Percentiles rank a stretch among this genome's conserved stretches.
These are phyloP conservation scores for Bryconaethiops microstoma DNA, from an alignment of 2,797 vertebrate genomes.

Conservation along the genomic window DNA sequence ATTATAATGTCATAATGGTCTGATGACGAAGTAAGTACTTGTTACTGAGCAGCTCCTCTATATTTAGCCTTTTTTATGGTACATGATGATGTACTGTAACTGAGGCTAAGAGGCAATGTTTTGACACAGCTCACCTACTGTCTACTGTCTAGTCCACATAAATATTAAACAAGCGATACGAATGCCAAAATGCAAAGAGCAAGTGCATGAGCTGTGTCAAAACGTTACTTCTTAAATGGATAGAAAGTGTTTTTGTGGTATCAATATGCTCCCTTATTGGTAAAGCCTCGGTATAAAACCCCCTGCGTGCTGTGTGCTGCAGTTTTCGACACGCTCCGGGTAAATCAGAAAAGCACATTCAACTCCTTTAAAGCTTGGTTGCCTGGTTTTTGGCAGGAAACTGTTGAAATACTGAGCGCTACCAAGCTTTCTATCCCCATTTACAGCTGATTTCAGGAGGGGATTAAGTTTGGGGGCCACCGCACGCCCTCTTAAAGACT, in stretches of 20 bases:
- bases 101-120: too few relatives aligned
- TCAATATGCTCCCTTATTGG: constrained; percentile 30
- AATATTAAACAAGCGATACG: neutral
- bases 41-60: too few relatives aligned
- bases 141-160: neutral
- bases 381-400: constrained; percentile 62
- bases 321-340: constrained; percentile 29
- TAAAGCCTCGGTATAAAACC: constrained; percentile 19
- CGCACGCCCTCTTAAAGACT: constrained; percentile 66
- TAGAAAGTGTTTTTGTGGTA: constrained; percentile 5
- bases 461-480: constrained; percentile 69
- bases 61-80: too few relatives aligned
- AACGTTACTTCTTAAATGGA: neutral
- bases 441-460: constrained; percentile 65
- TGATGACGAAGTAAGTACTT: too few relatives aligned
- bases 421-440: constrained; percentile 53
- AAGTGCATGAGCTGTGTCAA: neutral
- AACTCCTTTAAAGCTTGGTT: constrained; percentile 52
- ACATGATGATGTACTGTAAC: too few relatives aligned
- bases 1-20: too few relatives aligned
- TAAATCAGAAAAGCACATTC: constrained; percentile 38
- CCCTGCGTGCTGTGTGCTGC: constrained; percentile 25
- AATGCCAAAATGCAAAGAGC: neutral
- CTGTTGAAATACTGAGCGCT: constrained; percentile 47
- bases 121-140: too few relatives aligned